Percentiles rank a stretch among this genome's conserved stretches.
Evolutionary conservation across 1,140 invertebrate genomes (phyloP).

Genomic region (Drosophila repleta): DNA sequence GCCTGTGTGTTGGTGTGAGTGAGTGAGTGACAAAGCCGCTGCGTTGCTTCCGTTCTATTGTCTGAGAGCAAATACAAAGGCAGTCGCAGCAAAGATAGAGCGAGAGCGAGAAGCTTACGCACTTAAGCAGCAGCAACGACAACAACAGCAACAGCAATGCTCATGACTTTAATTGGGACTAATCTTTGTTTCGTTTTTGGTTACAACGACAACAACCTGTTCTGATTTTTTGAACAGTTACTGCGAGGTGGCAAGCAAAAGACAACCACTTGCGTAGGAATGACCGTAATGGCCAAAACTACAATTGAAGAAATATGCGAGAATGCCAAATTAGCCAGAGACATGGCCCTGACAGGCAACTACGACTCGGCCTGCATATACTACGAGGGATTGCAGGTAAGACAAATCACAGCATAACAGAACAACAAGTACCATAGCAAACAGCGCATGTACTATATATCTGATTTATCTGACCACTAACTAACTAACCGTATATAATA

Average conservation of each 20-base stretch:
- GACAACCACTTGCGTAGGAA: conserved; percentile 85
- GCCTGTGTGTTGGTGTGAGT: conserved; percentile 14
- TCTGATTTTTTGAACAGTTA: conserved; percentile 64
- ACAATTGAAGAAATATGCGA: conserved; percentile 95
- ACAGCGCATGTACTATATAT: no score
- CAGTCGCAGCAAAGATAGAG: conserved; percentile 14
- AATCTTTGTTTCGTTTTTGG: conserved; percentile 79
- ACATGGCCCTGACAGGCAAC: conserved; percentile 97
- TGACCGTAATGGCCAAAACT: conserved; percentile 90
- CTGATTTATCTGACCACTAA: no score
- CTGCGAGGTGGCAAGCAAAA: conserved; percentile 84
- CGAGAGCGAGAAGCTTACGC: conserved; percentile 55
- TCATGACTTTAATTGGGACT: conserved; percentile 68
- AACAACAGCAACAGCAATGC: conserved; percentile 30
- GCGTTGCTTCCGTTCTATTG: conserved; percentile 79
- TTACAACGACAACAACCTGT: conserved; percentile 78
- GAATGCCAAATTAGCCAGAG: conserved; percentile 95
- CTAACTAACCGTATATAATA: no score
- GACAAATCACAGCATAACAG: not conserved
- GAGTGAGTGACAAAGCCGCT: conserved; percentile 64
- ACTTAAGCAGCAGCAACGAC: conserved; percentile 46
- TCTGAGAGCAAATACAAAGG: conserved; percentile 42
- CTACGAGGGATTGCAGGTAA: conserved; percentile 94
- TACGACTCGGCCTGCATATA: conserved; percentile 97
- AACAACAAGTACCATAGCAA: conserved; percentile 2